Evolutionary conservation across 2,113 vertebrate species (phyloP).

Genomic region (Sebastes fasciatus): DNA sequence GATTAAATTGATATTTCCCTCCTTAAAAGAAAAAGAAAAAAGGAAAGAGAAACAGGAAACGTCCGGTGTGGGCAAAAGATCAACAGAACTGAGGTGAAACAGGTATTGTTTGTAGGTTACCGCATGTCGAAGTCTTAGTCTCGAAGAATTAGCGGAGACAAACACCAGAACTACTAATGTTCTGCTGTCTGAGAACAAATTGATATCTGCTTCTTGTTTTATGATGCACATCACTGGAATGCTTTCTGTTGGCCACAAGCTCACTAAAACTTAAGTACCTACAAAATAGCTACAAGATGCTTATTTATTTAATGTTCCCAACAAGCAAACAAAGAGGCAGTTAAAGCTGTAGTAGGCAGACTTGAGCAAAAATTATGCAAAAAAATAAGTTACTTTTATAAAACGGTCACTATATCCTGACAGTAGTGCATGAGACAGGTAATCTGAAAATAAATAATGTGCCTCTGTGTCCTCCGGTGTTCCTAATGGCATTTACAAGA

Average conservation of each 20-base stretch:
- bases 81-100: neutral
- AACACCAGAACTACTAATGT: neutral
- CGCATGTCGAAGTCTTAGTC: neutral
- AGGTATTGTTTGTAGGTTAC: neutral
- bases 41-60: neutral
- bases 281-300: slow-evolving; percentile 16
- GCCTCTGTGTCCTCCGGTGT: no score
- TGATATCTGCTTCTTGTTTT: slow-evolving; percentile 37
- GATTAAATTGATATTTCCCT: no score
- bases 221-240: slow-evolving; percentile 9
- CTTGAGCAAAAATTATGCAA: no score
- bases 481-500: no score
- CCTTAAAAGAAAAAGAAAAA: no score
- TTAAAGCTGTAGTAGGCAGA: no score
- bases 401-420: no score
- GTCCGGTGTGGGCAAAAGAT: neutral
- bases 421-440: no score
- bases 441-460: no score
- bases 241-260: slow-evolving; percentile 7
- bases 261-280: slow-evolving; percentile 6
- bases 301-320: neutral
- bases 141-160: neutral
- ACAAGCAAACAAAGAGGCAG: slow-evolving; percentile 1
- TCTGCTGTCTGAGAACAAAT: slow-evolving; percentile 2
- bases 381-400: no score